Evolutionary conservation across 2,888 invertebrate genomes (phyloP), one percentile per base, ranked within the genome.

Genomic region (Escarpia spicata): DNA sequence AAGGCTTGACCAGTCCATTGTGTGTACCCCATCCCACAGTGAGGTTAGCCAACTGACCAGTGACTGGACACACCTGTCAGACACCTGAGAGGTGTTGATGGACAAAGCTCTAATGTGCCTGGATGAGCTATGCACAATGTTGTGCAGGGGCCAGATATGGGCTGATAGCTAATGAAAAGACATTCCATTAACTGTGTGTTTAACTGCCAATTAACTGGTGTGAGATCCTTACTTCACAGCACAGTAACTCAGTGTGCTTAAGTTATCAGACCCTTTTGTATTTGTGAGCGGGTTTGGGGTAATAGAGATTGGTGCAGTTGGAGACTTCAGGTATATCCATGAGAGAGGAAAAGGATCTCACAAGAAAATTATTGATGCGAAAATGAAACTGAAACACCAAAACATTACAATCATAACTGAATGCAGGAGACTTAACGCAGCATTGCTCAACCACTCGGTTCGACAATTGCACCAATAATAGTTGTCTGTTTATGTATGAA

Each of bases 191-290:
- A 15, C 52, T 12, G 26, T 75, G 75, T 75, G 75, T 75, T 75
- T 75, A 75, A 75, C 75, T 75, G 75, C 75, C 75, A 75, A 75
- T 75, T 75, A 75, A 75, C 75, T 75, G 26, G 26, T 75, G 75
- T 6, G 3, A 75, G 19, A 75, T 75, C 15, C 1, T 52, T 52
- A 52, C 52, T 52, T 52, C 52, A 52, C 9, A 52, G 37, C 15
- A 15, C 15, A 52, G 52, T 52, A 75, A 26, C 26, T 15, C 26
- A 75, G 75, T 26, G 19, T 75, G 75, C 75, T 1, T 52, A 52
- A 52, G 52, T 52, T 75, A 75, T 19, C 75, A 75, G 26, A 19
- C 75, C 75, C 26, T 26, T 75, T n/a, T n/a, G n/a, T 75, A 26
- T n/a, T 75, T 75, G 75, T n/a, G n/a, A 26, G 75, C 26, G 26